Evolutionary conservation across 2,113 vertebrate species (phyloP), one percentile per base, ranked within the genome.

Genomic region (Spilogale gracilis): DNA sequence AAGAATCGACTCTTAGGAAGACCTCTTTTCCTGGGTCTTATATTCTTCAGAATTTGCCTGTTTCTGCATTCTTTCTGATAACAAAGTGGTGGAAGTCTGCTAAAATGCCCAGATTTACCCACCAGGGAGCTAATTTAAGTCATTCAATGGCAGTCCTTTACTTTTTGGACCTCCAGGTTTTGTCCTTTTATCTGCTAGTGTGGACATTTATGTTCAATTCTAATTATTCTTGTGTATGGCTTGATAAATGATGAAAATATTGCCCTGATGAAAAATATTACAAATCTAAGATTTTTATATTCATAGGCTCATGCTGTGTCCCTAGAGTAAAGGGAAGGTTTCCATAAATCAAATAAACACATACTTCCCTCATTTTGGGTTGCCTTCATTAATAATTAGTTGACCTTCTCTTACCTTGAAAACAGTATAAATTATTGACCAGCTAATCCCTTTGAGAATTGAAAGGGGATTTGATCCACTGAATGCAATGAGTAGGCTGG

Each of bases 361-460:
- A 82, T 1, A 48, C 5, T 96, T 89, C 30, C 25, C 13, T 92
- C 56, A 71, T 84, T 94, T 97, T 94, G 61, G 80, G 52, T 94
- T 96, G 23, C 23, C 56, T 95, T 95, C 73, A 96, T 94, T 89
- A 97, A 96, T 97, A 89, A 97, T 97, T 96, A 94, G 61, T 87
- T 69, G 83, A 83, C 43, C 63, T 95, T 74, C 43, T n/a, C 67
- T 88, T 95, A 63, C 74, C 30, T 92, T 95, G 92, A 76, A 91
- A 83, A 61, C 65, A 43, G 84, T 89, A 81, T 88, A 90, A 54
- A 94, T 78, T 87, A 92, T 96, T 95, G 92, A 96, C 83, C 83
- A 94, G 61, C 74, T 79, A 67, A 79, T 16, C 9, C 74, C 73
- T 84, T 82, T 71, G 92, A 83, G 76, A 97, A 90, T 21, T 43